Base-by-base conservation (phyloP, 2,888 invertebrate species). In the Lapara coniferarum region DNA sequence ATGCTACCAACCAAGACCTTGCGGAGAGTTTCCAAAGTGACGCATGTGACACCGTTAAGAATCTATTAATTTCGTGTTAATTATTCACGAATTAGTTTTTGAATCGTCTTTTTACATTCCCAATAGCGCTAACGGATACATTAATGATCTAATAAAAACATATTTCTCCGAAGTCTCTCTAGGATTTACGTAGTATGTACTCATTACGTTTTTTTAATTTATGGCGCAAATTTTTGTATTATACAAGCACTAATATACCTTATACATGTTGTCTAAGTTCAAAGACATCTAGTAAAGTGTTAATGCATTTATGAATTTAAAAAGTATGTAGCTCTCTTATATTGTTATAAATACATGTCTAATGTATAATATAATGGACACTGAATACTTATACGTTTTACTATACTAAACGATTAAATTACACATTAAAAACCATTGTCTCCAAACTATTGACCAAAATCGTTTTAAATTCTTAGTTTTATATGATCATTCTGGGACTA, bases 1-100 rank as follows among this genome's bases (percentile, higher is more conserved):
- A 53, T 59, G 68, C 19, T 52, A 77, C 56, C 67, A 49, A 51
- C 30, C 30, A 51, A 53, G 66, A 71, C 66, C 66, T 70, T 59
- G 66, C 66, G 51, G 68, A 52, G 56, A 51, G 58, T 57, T 66
- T 69, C 56, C 57, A 30, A 66, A 57, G 19, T 63, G 46, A 46
- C 46, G 14, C n/a, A 12, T 37, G 14, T 66, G 52, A 52, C 53
- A 52, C 51, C 14, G 14, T 37, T 53, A 30, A 30, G 5, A 14
- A 66, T 37, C 12, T 4, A 46, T 63, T 30, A 52, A 30, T 53
- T 52, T 66, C 37, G 14, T 14, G 25, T 66, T 52, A 55, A 10
- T 16, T 16, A 10, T 55, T 55, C 10, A 55, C 19, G 5, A 19
- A 55, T 10, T 8, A 19, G 0, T 19, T 0, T 55, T 53, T 53